These are phyloP conservation scores for Siderastrea radians DNA, from an alignment of 92 coral and sea anemone genomes.

Conservation along the genomic window DNA sequence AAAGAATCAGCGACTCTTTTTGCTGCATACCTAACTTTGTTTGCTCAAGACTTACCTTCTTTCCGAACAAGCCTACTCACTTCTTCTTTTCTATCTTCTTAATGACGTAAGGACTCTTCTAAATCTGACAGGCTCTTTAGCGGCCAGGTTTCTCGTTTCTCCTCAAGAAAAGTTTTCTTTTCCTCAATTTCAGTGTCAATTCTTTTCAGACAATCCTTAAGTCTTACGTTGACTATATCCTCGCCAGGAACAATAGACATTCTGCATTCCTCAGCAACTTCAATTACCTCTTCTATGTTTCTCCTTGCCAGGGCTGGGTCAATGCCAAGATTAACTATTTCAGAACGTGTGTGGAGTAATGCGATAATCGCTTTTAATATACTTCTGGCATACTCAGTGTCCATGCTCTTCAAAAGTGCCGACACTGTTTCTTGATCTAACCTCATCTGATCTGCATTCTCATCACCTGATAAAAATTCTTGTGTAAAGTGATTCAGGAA, in stretches of 20 bases:
- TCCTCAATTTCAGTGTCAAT: conserved; percentile 32
- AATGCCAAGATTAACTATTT: conserved; percentile 48
- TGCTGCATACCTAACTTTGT: conserved; percentile 50
- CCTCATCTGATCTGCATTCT: conserved; percentile 5
- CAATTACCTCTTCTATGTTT: conserved; percentile 29
- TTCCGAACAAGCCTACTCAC: conserved; percentile 31
- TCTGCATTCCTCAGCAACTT: conserved; percentile 49
- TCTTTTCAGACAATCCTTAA: conserved; percentile 30
- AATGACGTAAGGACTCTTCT: conserved; percentile 39
- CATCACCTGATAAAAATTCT: conserved; percentile 21
- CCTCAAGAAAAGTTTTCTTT: conserved; percentile 27
- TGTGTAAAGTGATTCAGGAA: conserved; percentile 42
- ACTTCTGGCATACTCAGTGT: conserved; percentile 56
- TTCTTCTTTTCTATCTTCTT: conserved; percentile 41
- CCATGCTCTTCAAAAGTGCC: conserved; percentile 55
- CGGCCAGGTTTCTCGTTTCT: conserved; percentile 42
- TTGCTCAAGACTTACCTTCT: conserved; percentile 36
- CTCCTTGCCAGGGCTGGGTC: conserved; percentile 32
- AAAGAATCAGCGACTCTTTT: conserved; percentile 58
- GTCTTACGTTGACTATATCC: conserved; percentile 26
- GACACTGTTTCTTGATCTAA: conserved; percentile 41
- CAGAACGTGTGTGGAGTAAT: conserved; percentile 33
- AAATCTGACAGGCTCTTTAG: conserved; percentile 43
- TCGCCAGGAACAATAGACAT: conserved; percentile 36
- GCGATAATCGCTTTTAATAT: conserved; percentile 37